A percentile compares a stretch with the other conserved stretches of the same genome.
phyloP scores from a whole-genome alignment of 2,797 vertebrate species.

The Psittacula derbiana region DNA sequence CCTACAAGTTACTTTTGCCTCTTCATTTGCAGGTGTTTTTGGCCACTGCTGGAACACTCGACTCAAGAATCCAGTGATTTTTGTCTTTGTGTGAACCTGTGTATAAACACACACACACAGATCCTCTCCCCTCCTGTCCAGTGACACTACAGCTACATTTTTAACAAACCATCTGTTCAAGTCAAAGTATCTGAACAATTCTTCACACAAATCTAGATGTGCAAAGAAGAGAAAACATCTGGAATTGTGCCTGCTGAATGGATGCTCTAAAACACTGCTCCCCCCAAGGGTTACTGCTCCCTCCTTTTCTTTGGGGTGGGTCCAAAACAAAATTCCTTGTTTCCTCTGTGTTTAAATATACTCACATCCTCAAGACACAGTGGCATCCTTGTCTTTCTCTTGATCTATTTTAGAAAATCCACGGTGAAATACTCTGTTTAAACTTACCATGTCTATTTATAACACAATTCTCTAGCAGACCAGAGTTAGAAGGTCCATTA shows the following conservation, averaged over 20 bases:
- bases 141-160: background rate
- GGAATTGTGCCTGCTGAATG: background rate
- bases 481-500: background rate
- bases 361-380: background rate
- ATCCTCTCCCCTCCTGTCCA: background rate
- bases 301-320: background rate
- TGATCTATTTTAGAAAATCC: background rate
- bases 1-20: background rate
- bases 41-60: background rate
- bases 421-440: background rate
- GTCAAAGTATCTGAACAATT: background rate
- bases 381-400: background rate
- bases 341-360: background rate
- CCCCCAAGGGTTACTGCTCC: background rate
- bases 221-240: background rate
- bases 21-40: background rate
- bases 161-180: background rate
- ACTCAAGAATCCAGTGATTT: background rate
- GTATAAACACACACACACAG: no score
- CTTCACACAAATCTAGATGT: background rate
- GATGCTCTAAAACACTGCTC: background rate
- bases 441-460: background rate
- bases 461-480: background rate
- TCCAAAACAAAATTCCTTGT: background rate
- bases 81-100: background rate